Evolutionary conservation across 2,113 vertebrate species (phyloP), one percentile per base, ranked within the genome.

Genomic region (Corythornis cristatus): DNA sequence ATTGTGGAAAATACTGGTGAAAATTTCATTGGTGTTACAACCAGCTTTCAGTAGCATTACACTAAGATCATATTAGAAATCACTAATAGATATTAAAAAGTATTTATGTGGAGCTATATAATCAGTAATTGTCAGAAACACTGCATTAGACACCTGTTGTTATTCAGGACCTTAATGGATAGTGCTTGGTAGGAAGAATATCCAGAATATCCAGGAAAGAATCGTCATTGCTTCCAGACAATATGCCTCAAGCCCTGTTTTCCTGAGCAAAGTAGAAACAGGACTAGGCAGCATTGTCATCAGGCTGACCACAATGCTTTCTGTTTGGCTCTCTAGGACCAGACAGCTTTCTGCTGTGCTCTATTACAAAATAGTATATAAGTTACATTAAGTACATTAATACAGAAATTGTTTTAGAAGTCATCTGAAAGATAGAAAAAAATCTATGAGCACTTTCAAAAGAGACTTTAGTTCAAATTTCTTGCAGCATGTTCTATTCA

Each of bases 251-350:
- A 73, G 29, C 13, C 22, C 67, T 29, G 4, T 48, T 70, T 56
- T 48, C 60, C 50, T 14, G 35, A 70, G 29, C 9, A 2, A 61
- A 78, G 45, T 57, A 70, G 58, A 58, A 51, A 6, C 2, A 66
- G 37, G 35, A 74, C n/a, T 21, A 28, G 57, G 26, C 29, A 60
- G 45, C 0, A 0, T 1, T 78, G 23, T 40, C n/a, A 18, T 23
- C 51, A 77, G 28, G 26, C 15, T 88, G 22, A 35, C 26, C 77
- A 33, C 48, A 56, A 18, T 75, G 18, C 15, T 35, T 64, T 64
- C 12, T 19, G 33, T 80, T 57, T 1, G 0, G 31, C 8, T 89
- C 50, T 17, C 15, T 45, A 26, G 29, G 48, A 35, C 21, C 1
- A 0, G 11, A 5, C 53, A 80, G 8, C 31, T 65, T 17, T 54